Base-by-base conservation (phyloP, 2,888 invertebrate species). In the Drosophila cognata region DNA sequence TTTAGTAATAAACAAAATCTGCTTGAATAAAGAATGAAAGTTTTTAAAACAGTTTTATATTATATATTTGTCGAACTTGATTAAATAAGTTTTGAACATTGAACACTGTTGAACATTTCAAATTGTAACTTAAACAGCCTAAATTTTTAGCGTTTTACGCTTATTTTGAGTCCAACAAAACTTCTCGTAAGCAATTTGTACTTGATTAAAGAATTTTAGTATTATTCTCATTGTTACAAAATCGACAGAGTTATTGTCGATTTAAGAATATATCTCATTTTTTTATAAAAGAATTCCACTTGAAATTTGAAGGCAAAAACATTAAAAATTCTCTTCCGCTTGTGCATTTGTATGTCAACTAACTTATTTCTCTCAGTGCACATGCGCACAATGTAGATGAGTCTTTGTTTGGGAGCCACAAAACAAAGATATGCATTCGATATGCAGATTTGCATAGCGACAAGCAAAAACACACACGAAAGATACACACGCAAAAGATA, bases 371-470 rank as follows among this genome's bases (percentile, higher is more conserved):
- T 13, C 28, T 38, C 38, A 29, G 56, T 61, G 61, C 51, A 56
- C 55, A 59, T 51, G 50, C 35, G 41, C 36, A n/a, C 51, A 61
- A 46, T n/a, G 48, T 48, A 33, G 38, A n/a, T 31, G 31, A 43
- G 53, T 68, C 68, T 68, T 77, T 79, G 71, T 73, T 67, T 74
- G 67, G 31, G 50, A 62, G 52, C 66, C 57, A 64, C 43, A 43
- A 55, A 60, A 79, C 81, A 83, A 81, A 75, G 81, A 71, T 78
- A 77, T 80, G 83, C 81, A 83, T 83, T 84, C 75, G 85, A 87
- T 87, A 87, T 87, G 87, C 85, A 76, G 83, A 84, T 83, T 77
- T 83, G 60, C 77, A 66, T 63, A 81, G 82, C 78, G 56, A 66
- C 59, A 51, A 28, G 46, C 53, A 55, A 41, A 55, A 41, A 46